phyloP scores from a whole-genome alignment of 2,888 invertebrate species.

The Caenorhabditis macrosperma region DNA sequence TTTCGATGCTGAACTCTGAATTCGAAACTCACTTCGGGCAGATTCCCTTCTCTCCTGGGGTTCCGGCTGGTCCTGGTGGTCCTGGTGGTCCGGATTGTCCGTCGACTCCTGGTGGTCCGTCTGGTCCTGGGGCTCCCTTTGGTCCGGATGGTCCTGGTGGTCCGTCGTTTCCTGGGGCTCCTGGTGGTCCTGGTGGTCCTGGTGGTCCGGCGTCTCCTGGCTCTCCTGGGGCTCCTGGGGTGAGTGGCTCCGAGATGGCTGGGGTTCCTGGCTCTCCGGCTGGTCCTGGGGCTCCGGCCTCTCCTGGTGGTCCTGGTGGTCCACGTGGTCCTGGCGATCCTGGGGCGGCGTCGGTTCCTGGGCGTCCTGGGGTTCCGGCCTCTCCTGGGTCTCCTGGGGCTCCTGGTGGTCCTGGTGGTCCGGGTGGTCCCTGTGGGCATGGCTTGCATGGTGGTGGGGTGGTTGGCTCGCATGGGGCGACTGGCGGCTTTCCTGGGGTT shows the following conservation, averaged over 20 bases:
- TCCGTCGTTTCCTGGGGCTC: conserved; percentile 75
- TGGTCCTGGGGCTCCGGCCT: conserved; percentile 74
- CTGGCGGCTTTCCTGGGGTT: conserved; percentile 76
- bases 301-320: conserved; percentile 72
- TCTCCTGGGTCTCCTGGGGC: conserved; percentile 73
- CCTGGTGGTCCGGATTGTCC: conserved; percentile 73
- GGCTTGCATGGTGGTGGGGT: conserved; percentile 79
- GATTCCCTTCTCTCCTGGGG: conserved; percentile 73
- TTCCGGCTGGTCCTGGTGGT: conserved; percentile 72
- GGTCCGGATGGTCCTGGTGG: conserved; percentile 76
- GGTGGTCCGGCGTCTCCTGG: conserved; percentile 71
- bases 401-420: conserved; percentile 70
- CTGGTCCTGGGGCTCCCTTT: conserved; percentile 72
- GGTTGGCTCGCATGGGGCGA: conserved; percentile 78
- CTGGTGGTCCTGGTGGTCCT: conserved; percentile 73
- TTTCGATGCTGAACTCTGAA: neutral
- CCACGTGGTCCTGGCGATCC: conserved; percentile 73
- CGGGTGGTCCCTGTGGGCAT: conserved; percentile 76
- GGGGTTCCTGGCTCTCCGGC: conserved; percentile 75
- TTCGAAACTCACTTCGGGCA: conserved; percentile 69
- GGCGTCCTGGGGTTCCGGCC: conserved; percentile 73
- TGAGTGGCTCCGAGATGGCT: conserved; percentile 70
- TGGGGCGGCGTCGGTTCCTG: conserved; percentile 71
- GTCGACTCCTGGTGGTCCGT: conserved; percentile 72
- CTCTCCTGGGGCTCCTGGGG: conserved; percentile 73